Percentiles rank a stretch among this genome's conserved stretches.
Conservation (phyloP, 2,797 vertebrate genomes). For the Acanthornis magna region DNA sequence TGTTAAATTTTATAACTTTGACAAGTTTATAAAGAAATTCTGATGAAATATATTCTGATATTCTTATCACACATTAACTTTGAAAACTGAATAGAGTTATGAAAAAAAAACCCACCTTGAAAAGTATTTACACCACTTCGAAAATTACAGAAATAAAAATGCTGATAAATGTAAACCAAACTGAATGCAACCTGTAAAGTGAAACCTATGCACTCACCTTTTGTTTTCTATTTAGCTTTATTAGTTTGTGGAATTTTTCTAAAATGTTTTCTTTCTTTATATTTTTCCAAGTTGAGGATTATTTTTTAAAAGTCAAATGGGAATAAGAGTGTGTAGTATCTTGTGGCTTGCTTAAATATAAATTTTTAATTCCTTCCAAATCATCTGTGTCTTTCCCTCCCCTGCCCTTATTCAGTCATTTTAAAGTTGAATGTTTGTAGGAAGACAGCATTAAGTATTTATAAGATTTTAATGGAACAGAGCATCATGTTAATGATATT, state of each 20-base stretch:
- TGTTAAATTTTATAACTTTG: neutral
- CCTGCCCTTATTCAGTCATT: neutral
- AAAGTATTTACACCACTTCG: neutral
- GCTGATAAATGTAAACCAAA: neutral
- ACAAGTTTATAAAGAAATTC: neutral
- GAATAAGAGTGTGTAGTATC: neutral
- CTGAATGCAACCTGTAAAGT: neutral
- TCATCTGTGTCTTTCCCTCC: neutral
- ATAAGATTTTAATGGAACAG: neutral
- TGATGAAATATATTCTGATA: neutral
- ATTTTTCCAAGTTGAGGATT: neutral
- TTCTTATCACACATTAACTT: neutral
- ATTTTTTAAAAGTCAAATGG: neutral
- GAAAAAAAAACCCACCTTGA: neutral
- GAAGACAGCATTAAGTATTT: neutral
- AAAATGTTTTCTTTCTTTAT: neutral
- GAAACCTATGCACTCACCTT: neutral
- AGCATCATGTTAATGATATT: neutral
- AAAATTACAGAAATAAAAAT: neutral
- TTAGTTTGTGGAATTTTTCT: neutral
- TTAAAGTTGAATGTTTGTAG: neutral
- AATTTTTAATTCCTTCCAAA: slow-evolving; percentile 6
- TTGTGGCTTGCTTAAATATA: neutral
- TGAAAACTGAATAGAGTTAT: neutral
- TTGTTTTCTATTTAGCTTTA: neutral